phyloP scores from a whole-genome alignment of 1,140 invertebrate genomes.

The Orchesella cincta region DNA sequence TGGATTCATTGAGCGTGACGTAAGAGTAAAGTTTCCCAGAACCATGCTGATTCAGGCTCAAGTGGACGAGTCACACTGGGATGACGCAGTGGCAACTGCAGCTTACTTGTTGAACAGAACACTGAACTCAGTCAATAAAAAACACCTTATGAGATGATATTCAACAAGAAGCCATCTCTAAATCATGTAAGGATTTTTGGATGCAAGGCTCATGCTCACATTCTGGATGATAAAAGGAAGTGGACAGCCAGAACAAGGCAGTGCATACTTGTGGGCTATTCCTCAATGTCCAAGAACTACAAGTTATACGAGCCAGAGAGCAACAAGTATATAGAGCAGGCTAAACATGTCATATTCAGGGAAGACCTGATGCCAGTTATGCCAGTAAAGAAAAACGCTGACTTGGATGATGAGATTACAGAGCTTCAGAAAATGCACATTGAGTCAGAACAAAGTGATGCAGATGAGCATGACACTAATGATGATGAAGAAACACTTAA shows the following conservation, averaged over 20 bases:
- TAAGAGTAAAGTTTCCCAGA: conserved; percentile 23
- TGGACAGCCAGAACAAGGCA: conserved; percentile 26
- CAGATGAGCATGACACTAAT: not conserved
- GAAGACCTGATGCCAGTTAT: conserved; percentile 9
- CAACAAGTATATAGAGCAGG: conserved; percentile 4
- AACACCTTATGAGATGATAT: conserved; percentile 1
- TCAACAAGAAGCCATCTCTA: conserved; percentile 49
- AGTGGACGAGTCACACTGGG: conserved; percentile 16
- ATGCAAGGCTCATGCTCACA: conserved; percentile 27
- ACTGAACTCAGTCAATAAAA: not conserved
- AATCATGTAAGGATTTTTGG: conserved; percentile 52
- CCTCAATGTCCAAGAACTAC: not conserved
- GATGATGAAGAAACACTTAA: not conserved
- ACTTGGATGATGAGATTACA: not conserved
- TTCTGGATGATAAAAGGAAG: not conserved
- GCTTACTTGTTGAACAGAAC: not conserved
- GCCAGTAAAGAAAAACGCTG: not conserved
- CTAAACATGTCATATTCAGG: conserved; percentile 9
- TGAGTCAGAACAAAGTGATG: not conserved
- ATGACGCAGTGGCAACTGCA: not conserved
- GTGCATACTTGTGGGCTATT: not conserved
- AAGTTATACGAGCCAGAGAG: not conserved
- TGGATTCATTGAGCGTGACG: conserved; percentile 36
- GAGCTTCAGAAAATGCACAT: not conserved
- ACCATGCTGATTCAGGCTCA: conserved; percentile 28